Evolutionary conservation across 2,888 invertebrate genomes (phyloP).

Genomic region (Baccha elongata): DNA sequence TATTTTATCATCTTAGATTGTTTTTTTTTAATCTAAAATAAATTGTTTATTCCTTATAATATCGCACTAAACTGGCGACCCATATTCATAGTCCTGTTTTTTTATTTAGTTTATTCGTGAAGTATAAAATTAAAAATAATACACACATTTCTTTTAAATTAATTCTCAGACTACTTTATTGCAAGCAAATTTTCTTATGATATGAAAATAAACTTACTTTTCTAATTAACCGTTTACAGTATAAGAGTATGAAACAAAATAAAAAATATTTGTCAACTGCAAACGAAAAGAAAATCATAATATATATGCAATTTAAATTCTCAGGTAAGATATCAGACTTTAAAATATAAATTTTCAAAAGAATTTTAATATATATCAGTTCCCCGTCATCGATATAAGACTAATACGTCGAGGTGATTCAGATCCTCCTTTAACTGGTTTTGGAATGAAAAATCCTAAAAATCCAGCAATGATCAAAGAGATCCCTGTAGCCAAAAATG

Average conservation of each 20-base stretch:
- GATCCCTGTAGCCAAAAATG: conserved; percentile 79
- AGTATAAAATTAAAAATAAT: too few relatives aligned
- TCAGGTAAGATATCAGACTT: conserved; percentile 73
- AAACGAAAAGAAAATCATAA: conserved; percentile 34
- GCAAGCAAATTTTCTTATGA: conserved; percentile 31
- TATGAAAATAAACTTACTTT: conserved; percentile 34
- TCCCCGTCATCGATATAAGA: conserved; percentile 78
- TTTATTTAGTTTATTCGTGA: too few relatives aligned
- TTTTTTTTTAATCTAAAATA: too few relatives aligned
- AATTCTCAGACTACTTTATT: conserved; percentile 39
- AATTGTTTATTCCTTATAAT: too few relatives aligned
- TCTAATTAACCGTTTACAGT: conserved; percentile 29
- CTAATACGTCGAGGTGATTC: conserved; percentile 75
- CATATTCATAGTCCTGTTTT: too few relatives aligned
- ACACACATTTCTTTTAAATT: too few relatives aligned
- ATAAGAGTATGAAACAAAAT: conserved; percentile 45
- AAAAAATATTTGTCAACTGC: conserved; percentile 42
- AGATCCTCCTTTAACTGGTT: conserved; percentile 60
- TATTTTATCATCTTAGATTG: too few relatives aligned
- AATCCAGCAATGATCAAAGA: conserved; percentile 76
- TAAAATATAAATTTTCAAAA: conserved; percentile 32
- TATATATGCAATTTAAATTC: conserved; percentile 47
- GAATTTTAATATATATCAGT: conserved; percentile 67
- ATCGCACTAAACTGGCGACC: too few relatives aligned
- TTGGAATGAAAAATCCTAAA: conserved; percentile 76